Evolutionary conservation across 2,113 vertebrate species (phyloP).

Genomic region (Corythornis vintsioides): DNA sequence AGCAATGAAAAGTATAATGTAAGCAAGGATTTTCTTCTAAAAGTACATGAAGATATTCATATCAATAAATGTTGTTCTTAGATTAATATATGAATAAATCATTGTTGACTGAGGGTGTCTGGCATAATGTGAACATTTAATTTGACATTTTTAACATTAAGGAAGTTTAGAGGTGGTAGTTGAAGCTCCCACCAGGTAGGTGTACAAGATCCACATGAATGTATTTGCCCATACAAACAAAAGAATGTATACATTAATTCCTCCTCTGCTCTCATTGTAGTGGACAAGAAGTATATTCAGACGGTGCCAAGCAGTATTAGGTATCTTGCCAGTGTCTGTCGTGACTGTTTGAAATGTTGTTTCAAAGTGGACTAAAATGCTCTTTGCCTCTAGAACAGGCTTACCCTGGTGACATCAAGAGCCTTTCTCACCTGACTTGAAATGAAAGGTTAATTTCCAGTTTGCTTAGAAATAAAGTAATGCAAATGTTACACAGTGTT

Average conservation of each 20-base stretch:
- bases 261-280: fast-evolving
- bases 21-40: not conserved
- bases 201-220: not conserved
- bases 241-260: not conserved
- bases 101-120: not conserved
- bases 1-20: not conserved
- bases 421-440: fast-evolving
- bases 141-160: not conserved
- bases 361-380: not conserved
- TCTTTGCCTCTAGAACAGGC: not conserved
- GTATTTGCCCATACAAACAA: fast-evolving
- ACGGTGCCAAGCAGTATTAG: not conserved
- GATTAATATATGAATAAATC: not conserved
- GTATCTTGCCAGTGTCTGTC: not conserved
- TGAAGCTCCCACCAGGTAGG: not conserved
- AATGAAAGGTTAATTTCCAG: not conserved
- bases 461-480: not conserved
- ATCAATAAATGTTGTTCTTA: not conserved
- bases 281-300: not conserved
- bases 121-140: not conserved
- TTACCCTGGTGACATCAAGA: not conserved
- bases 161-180: not conserved
- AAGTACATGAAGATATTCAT: not conserved
- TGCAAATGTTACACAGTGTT: not conserved
- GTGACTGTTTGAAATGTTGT: not conserved